Conservation (phyloP, 2,888 invertebrate genomes). For the Eupithecia insigniata region DNA sequence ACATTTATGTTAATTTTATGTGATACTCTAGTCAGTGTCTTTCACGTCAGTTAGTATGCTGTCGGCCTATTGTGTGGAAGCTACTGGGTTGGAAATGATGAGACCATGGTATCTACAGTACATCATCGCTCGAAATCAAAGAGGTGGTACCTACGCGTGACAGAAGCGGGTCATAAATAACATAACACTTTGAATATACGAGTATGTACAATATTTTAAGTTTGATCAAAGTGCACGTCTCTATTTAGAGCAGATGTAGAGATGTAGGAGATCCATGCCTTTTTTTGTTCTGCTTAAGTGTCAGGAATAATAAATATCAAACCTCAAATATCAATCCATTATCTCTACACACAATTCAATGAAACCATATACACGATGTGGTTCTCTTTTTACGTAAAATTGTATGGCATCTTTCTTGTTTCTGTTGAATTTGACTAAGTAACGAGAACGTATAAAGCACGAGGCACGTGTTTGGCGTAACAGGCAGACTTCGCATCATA, state of each 20-base stretch:
- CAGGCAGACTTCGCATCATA: constrained; percentile 67
- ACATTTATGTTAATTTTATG: constrained; percentile 32
- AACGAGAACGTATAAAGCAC: constrained; percentile 3
- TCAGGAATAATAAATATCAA: too few relatives aligned
- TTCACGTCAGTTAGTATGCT: constrained; percentile 21
- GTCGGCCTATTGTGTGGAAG: constrained; percentile 35
- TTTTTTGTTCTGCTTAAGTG: too few relatives aligned
- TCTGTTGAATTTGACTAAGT: neutral
- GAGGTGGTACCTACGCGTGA: neutral
- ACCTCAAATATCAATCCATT: too few relatives aligned
- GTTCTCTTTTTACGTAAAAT: neutral
- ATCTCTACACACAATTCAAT: too few relatives aligned
- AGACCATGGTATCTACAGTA: constrained; percentile 17
- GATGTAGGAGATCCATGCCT: too few relatives aligned
- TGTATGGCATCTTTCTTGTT: neutral
- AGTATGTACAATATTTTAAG: too few relatives aligned
- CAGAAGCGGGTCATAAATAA: constrained; percentile 4
- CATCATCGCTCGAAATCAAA: neutral
- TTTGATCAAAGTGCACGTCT: too few relatives aligned
- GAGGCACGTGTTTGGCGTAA: constrained; percentile 54
- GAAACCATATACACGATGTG: too few relatives aligned
- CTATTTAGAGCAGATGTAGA: too few relatives aligned
- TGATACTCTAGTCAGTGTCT: constrained; percentile 34
- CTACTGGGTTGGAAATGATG: constrained; percentile 39
- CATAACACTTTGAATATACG: too few relatives aligned